phyloP scores from a whole-genome alignment of 2,888 invertebrate species.

The Drymonia ruficornis region DNA sequence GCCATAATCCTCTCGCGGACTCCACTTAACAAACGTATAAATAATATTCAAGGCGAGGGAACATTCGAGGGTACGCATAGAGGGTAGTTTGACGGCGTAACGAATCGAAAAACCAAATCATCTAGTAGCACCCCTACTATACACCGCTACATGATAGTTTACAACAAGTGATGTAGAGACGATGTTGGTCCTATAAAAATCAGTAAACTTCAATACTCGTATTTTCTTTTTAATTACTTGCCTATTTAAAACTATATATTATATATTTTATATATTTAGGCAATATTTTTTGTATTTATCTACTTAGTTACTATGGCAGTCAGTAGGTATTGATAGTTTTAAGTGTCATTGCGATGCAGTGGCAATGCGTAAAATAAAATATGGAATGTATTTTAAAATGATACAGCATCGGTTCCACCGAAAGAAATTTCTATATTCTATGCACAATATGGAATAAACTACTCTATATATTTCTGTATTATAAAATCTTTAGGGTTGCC shows the following conservation, averaged over 20 bases:
- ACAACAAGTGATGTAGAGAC: conserved; percentile 57
- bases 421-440: not conserved
- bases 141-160: conserved; percentile 82
- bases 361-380: too few species aligned
- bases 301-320: too few species aligned
- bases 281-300: too few species aligned
- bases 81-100: conserved; percentile 85
- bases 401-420: too few species aligned
- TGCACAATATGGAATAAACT: conserved; percentile 8
- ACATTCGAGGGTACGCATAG: conserved; percentile 79
- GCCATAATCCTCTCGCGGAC: conserved; percentile 78
- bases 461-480: conserved; percentile 58
- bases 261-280: too few species aligned
- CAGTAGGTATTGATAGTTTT: too few species aligned
- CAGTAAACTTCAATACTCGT: too few species aligned
- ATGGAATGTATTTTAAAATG: too few species aligned
- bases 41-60: conserved; percentile 84
- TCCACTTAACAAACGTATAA: conserved; percentile 85
- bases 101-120: conserved; percentile 86
- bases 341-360: too few species aligned
- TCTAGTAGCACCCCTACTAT: conserved; percentile 83
- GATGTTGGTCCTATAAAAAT: conserved; percentile 18
- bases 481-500: conserved; percentile 79
- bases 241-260: too few species aligned
- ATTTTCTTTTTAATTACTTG: too few species aligned